These are phyloP conservation scores for Amblyopsis rosae DNA, from an alignment of 2,113 vertebrate species.

Conservation along the genomic window DNA sequence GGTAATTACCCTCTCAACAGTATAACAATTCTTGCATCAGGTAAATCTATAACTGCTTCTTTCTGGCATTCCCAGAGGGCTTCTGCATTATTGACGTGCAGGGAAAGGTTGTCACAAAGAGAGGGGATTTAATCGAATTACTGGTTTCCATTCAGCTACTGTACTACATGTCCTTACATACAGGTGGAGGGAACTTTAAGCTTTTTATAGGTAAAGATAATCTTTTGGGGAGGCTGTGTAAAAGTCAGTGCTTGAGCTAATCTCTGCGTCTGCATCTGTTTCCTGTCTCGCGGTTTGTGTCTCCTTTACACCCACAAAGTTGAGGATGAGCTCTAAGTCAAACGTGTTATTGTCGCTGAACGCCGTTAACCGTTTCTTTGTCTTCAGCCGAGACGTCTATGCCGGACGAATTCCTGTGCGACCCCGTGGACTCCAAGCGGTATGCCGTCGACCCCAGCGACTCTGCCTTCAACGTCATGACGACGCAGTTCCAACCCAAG, in stretches of 20 bases:
- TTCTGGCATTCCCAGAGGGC: constrained; percentile 30
- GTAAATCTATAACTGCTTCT: constrained; percentile 35
- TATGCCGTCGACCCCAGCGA: constrained; percentile 78
- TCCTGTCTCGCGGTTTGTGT: too few relatives aligned
- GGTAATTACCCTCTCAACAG: constrained; percentile 22
- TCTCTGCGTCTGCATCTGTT: too few relatives aligned
- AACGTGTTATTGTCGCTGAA: background rate
- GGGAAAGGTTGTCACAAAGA: constrained; percentile 20
- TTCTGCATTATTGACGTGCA: constrained; percentile 43
- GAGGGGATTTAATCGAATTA: constrained; percentile 28
- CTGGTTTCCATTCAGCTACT: constrained; percentile 5
- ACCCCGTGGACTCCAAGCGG: constrained; percentile 75
- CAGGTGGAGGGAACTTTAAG: background rate
- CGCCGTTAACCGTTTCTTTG: background rate
- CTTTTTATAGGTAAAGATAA: background rate
- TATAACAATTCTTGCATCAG: constrained; percentile 37
- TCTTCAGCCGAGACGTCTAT: constrained; percentile 76
- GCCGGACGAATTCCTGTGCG: constrained; percentile 82
- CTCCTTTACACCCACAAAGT: too few relatives aligned
- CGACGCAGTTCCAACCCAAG: constrained; percentile 72
- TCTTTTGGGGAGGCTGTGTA: background rate
- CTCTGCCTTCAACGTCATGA: constrained; percentile 75
- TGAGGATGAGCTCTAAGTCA: too few relatives aligned
- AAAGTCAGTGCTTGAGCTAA: background rate
- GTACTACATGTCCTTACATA: constrained; percentile 2